Evolutionary conservation across 1,140 invertebrate species (phyloP), one percentile per base, ranked within the genome.

Genomic region (Anthonomus grandis): DNA sequence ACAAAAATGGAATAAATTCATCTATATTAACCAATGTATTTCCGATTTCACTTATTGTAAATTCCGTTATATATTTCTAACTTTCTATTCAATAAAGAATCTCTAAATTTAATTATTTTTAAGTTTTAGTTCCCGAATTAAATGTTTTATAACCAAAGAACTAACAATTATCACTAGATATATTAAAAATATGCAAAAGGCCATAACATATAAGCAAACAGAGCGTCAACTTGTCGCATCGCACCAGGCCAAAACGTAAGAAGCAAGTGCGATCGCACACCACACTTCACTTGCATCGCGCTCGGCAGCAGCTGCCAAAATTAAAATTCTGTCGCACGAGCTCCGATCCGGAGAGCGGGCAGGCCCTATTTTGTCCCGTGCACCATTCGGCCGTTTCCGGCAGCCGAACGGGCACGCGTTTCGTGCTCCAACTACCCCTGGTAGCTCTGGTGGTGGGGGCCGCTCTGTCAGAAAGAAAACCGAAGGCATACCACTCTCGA

Each of bases 401-500:
- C 44, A 24, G 23, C 46, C 45, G 46, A 45, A 41, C 49, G 27
- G 46, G 47, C 63, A 62, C 64, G 66, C 64, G 62, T 60, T 64
- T 10, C 25, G 58, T 37, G 23, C 19, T 55, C 39, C 52, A 47
- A 27, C 41, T 42, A 45, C 59, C 51, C 56, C 42, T 17, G 27
- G 17, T 19, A 17, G 10, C 5, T 4, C 42, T 17, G n/a, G 47
- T 65, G 50, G 62, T 62, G 65, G 55, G 66, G 60, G 62, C 36
- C 44, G 47, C 53, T 44, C 62, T 36, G 39, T 45, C 46, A 51
- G 57, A 58, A 51, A 48, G 50, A 53, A 57, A 59, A 59, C 57
- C 49, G 41, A 59, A 46, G 57, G 25, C 34, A 25, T 52, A 59
- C 49, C 48, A 59, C 60, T 55, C 64, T 64, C 63, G 66, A 67